Percentiles rank a stretch among this genome's conserved stretches.
Conservation (phyloP, 2,113 vertebrate genomes). For the Nothobranchius kuhntae region DNA sequence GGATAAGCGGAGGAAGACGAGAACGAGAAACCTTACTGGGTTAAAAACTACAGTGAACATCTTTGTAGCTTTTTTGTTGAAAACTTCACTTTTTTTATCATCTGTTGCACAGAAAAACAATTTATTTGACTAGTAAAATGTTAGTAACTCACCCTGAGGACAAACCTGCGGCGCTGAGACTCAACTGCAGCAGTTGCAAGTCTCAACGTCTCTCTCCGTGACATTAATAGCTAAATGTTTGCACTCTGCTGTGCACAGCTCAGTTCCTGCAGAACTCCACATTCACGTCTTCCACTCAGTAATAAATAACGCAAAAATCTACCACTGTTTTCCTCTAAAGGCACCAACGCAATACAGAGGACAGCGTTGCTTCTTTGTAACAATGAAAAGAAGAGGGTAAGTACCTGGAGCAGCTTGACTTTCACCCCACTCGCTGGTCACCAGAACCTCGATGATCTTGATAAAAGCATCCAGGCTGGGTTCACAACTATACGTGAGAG, state of each 20-base stretch:
- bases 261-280: constrained; percentile 2
- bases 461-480: constrained; percentile 85
- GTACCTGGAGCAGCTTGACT: constrained; percentile 93
- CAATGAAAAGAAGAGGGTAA: background rate
- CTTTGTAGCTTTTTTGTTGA: too few species aligned
- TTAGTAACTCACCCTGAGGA: background rate
- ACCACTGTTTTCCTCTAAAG: background rate
- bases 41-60: too few species aligned
- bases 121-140: background rate
- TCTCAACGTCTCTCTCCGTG: constrained; percentile 19
- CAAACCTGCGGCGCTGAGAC: background rate
- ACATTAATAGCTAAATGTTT: constrained; percentile 48
- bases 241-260: constrained; percentile 18
- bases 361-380: background rate
- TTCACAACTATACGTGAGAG: constrained; percentile 83
- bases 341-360: background rate
- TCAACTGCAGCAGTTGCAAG: constrained; percentile 21
- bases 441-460: constrained; percentile 90
- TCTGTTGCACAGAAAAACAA: background rate
- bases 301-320: background rate
- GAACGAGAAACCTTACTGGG: background rate
- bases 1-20: too few species aligned
- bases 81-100: background rate
- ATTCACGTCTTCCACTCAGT: background rate
- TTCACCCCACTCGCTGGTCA: constrained; percentile 91